A percentile compares a stretch with the other conserved stretches of the same genome.
Conservation (phyloP, 2,797 vertebrate genomes). For the Cheirogaleus major region DNA sequence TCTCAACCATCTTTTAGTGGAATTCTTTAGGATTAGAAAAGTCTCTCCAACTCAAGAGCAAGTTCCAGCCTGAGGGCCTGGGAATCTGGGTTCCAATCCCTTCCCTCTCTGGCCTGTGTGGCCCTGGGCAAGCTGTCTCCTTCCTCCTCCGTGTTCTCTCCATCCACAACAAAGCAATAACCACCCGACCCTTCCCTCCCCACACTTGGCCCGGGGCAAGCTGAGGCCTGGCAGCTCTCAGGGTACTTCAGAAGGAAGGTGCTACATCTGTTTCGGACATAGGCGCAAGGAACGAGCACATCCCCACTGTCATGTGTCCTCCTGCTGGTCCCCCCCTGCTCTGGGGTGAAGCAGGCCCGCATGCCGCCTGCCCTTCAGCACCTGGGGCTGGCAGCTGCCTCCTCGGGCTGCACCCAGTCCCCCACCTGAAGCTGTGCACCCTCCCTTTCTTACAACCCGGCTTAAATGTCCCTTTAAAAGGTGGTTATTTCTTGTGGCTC, state of each 20-base stretch:
- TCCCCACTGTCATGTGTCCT: background rate
- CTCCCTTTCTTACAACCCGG: background rate
- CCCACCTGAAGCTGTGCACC: background rate
- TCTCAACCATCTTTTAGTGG: background rate
- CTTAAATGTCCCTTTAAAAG: background rate
- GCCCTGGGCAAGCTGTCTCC: background rate
- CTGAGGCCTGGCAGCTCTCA: background rate
- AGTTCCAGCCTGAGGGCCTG: background rate
- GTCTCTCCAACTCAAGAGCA: background rate
- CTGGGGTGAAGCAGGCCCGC: background rate
- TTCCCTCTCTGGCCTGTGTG: background rate
- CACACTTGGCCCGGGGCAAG: background rate
- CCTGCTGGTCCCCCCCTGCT: background rate
- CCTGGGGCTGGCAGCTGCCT: background rate
- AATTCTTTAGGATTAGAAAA: background rate
- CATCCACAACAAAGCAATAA: slow-evolving; percentile 43
- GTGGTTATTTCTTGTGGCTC: background rate
- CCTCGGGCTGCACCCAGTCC: background rate
- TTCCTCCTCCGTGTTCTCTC: background rate
- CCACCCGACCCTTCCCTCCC: background rate
- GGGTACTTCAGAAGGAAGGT: slow-evolving; percentile 35
- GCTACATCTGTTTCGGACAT: background rate
- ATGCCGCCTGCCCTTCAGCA: background rate
- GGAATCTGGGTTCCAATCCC: background rate
- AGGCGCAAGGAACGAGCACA: background rate